Conservation (phyloP, 2,113 vertebrate genomes). For the Stegostoma tigrinum region DNA sequence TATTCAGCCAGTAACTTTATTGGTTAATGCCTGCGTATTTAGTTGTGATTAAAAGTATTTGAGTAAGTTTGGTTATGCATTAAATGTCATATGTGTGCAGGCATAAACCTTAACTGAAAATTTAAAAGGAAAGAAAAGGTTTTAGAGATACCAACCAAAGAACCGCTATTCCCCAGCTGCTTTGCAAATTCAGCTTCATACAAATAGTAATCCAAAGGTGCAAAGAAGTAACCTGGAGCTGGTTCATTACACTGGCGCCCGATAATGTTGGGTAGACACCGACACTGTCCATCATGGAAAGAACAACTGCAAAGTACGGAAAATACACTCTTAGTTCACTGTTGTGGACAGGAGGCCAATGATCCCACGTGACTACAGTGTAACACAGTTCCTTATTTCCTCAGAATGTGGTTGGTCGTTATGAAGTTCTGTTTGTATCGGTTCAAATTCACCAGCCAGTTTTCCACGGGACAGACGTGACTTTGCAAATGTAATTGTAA, state of each 20-base stretch:
- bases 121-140: not conserved
- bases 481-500: not conserved
- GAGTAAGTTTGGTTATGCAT: not conserved
- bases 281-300: conserved; percentile 62
- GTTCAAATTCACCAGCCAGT: not conserved
- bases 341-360: not conserved
- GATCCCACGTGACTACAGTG: not conserved
- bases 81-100: not conserved
- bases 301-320: conserved; percentile 54
- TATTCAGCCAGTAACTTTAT: not conserved
- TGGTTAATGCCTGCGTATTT: not conserved
- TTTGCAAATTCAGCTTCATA: conserved; percentile 73
- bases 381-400: not conserved
- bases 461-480: not conserved
- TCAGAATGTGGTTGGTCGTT: not conserved
- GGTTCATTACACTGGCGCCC: conserved; percentile 65
- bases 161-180: conserved; percentile 46
- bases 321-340: not conserved
- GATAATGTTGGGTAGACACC: conserved; percentile 65
- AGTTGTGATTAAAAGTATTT: not conserved
- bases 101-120: not conserved
- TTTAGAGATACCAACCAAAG: conserved; percentile 52
- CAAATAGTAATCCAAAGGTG: conserved; percentile 70
- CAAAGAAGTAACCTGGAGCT: conserved; percentile 66
- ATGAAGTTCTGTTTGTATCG: not conserved